Conservation (phyloP, 2,888 invertebrate genomes). For the Clepsis dumicolana region DNA sequence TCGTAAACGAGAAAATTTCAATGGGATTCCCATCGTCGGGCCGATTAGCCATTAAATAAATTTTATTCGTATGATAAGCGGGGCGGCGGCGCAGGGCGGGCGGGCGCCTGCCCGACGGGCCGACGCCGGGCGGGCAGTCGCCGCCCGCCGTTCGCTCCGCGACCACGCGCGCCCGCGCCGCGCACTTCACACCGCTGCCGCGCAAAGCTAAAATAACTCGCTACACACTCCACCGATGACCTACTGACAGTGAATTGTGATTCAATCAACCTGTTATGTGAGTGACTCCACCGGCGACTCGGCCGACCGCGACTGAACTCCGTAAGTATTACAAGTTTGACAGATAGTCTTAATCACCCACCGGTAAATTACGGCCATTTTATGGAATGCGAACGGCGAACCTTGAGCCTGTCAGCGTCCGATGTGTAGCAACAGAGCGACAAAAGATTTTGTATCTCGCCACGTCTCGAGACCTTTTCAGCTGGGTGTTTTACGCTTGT, state of each 20-base stretch:
- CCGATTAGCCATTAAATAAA: constrained; percentile 83
- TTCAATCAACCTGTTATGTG: constrained; percentile 56
- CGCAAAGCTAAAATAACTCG: constrained; percentile 52
- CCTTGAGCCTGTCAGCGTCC: constrained; percentile 79
- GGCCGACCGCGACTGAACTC: constrained; percentile 34
- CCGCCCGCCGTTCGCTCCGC: constrained; percentile 68
- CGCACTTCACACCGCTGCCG: constrained; percentile 62
- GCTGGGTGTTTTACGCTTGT: constrained; percentile 47
- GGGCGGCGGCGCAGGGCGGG: constrained; percentile 61
- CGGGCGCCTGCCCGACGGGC: constrained; percentile 72
- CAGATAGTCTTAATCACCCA: constrained; percentile 65
- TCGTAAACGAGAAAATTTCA: constrained; percentile 73
- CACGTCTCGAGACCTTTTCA: constrained; percentile 39
- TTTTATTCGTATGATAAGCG: constrained; percentile 83
- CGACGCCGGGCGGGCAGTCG: constrained; percentile 67
- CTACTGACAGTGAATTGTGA: constrained; percentile 78
- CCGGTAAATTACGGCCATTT: constrained; percentile 77
- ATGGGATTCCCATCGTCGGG: constrained; percentile 72
- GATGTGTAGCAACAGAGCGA: constrained; percentile 69
- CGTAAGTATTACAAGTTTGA: constrained; percentile 69
- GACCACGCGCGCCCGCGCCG: constrained; percentile 66
- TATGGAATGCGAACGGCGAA: constrained; percentile 70
- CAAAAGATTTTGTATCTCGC: constrained; percentile 55
- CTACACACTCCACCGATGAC: constrained; percentile 63
- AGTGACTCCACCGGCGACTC: constrained; percentile 52